A percentile compares a stretch with the other conserved stretches of the same genome.
Evolutionary conservation across 2,797 vertebrate species (phyloP).

Genomic region (Bradypodion ventrale): DNA sequence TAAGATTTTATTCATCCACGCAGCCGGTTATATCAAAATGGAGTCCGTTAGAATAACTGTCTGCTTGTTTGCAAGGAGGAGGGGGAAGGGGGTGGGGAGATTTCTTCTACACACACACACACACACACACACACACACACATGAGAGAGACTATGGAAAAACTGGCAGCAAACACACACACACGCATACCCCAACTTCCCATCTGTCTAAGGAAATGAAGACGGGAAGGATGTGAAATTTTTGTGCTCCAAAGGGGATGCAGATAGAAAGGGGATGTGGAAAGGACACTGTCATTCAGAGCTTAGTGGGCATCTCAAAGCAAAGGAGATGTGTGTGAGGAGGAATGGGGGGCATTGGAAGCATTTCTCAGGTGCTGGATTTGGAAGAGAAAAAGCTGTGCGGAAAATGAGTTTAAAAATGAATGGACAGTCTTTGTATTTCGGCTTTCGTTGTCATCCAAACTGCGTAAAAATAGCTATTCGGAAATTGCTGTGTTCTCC

Average conservation of each 20-base stretch:
- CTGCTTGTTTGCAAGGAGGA: background rate
- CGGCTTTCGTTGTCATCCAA: background rate
- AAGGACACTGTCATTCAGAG: background rate
- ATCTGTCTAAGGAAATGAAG: constrained; percentile 21
- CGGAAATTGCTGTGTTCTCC: background rate
- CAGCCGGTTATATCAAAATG: constrained; percentile 28
- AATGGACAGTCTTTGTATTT: background rate
- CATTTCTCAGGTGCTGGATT: background rate
- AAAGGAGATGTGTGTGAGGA: too few species aligned
- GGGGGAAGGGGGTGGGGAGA: background rate
- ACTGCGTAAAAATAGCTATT: background rate
- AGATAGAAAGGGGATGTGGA: background rate
- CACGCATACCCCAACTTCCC: background rate
- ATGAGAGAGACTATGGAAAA: constrained; percentile 18
- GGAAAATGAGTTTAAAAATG: background rate
- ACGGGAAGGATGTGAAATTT: constrained; percentile 17
- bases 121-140: background rate
- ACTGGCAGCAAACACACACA: background rate
- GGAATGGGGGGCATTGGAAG: background rate
- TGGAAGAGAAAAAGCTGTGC: background rate
- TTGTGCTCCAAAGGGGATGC: constrained; percentile 17
- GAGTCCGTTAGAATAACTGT: constrained; percentile 23
- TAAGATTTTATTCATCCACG: background rate
- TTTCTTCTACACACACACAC: background rate
- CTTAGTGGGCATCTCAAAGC: background rate